Evolutionary conservation across 2,888 invertebrate genomes (phyloP), one percentile per base, ranked within the genome.

Genomic region (Pseudococcus jackbeardsleyi): DNA sequence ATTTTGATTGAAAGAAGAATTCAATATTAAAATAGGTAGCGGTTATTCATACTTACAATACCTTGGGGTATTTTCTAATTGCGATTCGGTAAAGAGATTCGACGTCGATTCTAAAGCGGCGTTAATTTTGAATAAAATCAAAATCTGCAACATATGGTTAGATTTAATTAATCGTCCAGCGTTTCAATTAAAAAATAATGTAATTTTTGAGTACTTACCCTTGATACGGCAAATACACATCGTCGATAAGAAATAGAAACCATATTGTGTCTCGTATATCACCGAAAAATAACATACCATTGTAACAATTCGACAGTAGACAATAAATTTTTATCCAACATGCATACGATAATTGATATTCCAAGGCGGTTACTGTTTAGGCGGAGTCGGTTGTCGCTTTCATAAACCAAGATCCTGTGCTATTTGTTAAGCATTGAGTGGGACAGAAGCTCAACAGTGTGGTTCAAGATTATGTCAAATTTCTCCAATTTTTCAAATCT

Each of bases 381-480:
- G 68, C 68, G 68, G 68, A 68, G 68, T 68, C 50, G 12, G 12
- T 50, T 17, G 50, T 50, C 68, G 26, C 68, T 68, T 68, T 68
- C 68, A 68, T 68, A 68, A 68, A 68, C 19, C 1, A 68, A 15
- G 68, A 68, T 68, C 68, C 68, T 68, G 26, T 26, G 12, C 19
- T 11, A 68, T 26, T 68, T 15, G 26, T 22, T 2, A 19, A 9
- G 22, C 2, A 11, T 68, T 22, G 68, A 68, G 19, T 33, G 26
- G 5, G 11, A 50, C 15, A 50, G 12, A 50, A 50, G 50, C 50
- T 50, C 50, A 50, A 50, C 15, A 50, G 50, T 50, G 50, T 17
- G 15, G 5, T 46, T 0, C 5, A 33, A 3, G 26, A 46, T 8
- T 46, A 46, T 46, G 12, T 12, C 12, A 1, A 50, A 50, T 50